Base-by-base conservation (phyloP, 2,888 invertebrate species). In the Tetranychus truncatus region DNA sequence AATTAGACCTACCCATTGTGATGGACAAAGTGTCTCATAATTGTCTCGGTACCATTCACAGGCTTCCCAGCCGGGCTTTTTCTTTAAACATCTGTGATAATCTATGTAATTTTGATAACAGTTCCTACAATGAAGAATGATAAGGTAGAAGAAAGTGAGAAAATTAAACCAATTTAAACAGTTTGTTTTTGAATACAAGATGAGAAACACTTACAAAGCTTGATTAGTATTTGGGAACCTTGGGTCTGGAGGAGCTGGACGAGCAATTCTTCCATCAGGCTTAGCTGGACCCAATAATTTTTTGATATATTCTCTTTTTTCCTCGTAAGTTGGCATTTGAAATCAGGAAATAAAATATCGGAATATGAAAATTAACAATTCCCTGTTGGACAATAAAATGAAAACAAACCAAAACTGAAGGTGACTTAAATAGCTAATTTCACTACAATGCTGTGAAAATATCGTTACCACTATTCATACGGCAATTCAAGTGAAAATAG, bases 191-290 rank as follows among this genome's bases (percentile, higher is more conserved):
- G n/a, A n/a, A n/a, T n/a, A n/a, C n/a, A n/a, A n/a, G n/a, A n/a
- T n/a, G n/a, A 6, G 24, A 66, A 18, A 6, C 66, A 74, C 78
- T 78, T 86, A 90, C 87, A 89, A 90, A 69, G 94, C 92, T 84
- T 95, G 93, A 84, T 95, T 94, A 83, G 88, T 87, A 84, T 96
- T 96, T 80, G 97, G 97, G 84, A 96, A 97, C 81, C 96, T 89
- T 80, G 96, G 92, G 86, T 97, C 97, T 83, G 91, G 94, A 74
- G 94, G 95, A 79, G 91, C 21, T 20, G 69, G 6, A 15, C 55
- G 55, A 55, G 11, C 5, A 1, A 7, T 55, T 55, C 55, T 55
- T 55, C 55, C 55, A 55, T 55, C 15, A 15, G 55, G 55, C 55
- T 55, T 55, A 55, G 55, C 15, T 15, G 15, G 55, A 7, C 15